Percentiles rank a stretch among this genome's conserved stretches.
Conservation (phyloP, 2,797 vertebrate genomes). For the Ficedula albicollis region DNA sequence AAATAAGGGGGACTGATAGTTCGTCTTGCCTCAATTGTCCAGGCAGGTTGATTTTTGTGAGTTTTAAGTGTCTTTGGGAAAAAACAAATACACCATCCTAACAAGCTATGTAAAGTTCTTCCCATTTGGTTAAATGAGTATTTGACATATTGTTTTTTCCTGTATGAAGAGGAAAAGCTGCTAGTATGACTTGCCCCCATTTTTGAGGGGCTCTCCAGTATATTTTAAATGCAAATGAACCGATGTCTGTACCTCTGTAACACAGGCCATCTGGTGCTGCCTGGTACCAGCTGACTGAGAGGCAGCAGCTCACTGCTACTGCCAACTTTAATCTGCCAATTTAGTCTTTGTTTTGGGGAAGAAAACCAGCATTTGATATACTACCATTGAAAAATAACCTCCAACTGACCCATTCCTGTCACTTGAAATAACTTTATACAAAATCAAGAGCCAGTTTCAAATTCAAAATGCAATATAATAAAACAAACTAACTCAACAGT, state of each 20-base stretch:
- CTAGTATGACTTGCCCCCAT: background rate
- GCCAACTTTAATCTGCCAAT: background rate
- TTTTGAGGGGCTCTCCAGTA: background rate
- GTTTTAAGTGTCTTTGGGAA: background rate
- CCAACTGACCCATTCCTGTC: slow-evolving; percentile 5
- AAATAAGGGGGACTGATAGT: background rate
- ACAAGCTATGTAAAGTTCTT: background rate
- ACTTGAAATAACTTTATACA: background rate
- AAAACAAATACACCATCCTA: background rate
- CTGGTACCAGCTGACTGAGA: background rate
- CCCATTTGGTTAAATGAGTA: background rate
- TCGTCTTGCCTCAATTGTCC: background rate
- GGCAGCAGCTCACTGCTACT: background rate
- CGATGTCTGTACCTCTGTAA: background rate
- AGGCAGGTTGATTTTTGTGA: background rate
- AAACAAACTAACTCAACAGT: background rate
- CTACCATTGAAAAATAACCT: background rate
- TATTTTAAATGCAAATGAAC: background rate
- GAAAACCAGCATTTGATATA: background rate
- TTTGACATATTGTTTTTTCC: background rate
- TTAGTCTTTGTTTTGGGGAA: background rate
- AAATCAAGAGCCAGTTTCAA: slow-evolving; percentile 3
- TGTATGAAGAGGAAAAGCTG: background rate
- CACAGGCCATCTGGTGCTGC: background rate
- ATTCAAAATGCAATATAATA: background rate